Conservation (phyloP, 2,113 vertebrate genomes). For the Pseudois nayaur region DNA sequence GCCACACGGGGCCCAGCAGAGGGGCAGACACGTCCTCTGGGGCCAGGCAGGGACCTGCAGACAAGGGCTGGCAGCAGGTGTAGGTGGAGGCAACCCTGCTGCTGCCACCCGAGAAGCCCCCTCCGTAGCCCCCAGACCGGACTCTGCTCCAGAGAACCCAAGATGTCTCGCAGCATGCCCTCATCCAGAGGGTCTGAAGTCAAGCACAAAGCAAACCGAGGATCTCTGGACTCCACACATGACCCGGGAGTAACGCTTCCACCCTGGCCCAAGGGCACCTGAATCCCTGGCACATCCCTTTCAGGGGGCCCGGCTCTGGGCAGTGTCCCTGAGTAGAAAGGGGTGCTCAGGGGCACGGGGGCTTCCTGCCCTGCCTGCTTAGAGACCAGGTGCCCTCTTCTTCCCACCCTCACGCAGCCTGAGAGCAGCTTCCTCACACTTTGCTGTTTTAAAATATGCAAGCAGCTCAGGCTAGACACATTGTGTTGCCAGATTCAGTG, state of each 20-base stretch:
- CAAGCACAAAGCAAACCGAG: background rate
- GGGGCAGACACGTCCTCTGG: background rate
- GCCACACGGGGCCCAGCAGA: background rate
- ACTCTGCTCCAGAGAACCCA: background rate
- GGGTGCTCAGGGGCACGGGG: background rate
- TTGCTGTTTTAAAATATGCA: conserved; percentile 43
- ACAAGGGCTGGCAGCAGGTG: background rate
- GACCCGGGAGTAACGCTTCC: background rate
- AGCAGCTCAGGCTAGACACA: conserved; percentile 74
- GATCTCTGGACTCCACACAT: background rate
- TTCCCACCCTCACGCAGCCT: background rate
- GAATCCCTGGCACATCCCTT: background rate
- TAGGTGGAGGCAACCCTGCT: background rate
- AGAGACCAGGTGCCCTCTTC: background rate
- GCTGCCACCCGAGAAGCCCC: background rate
- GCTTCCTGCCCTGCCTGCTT: background rate
- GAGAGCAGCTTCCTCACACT: background rate
- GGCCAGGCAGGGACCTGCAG: background rate
- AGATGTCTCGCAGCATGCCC: background rate
- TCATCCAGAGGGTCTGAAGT: background rate
- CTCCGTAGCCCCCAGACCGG: background rate
- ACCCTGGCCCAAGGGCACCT: background rate
- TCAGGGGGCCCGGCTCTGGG: background rate
- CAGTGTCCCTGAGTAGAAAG: background rate
- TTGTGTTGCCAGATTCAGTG: conserved; percentile 57